Evolutionary conservation across 2,888 invertebrate genomes (phyloP).

Genomic region (Megaustenia siamemsis): DNA sequence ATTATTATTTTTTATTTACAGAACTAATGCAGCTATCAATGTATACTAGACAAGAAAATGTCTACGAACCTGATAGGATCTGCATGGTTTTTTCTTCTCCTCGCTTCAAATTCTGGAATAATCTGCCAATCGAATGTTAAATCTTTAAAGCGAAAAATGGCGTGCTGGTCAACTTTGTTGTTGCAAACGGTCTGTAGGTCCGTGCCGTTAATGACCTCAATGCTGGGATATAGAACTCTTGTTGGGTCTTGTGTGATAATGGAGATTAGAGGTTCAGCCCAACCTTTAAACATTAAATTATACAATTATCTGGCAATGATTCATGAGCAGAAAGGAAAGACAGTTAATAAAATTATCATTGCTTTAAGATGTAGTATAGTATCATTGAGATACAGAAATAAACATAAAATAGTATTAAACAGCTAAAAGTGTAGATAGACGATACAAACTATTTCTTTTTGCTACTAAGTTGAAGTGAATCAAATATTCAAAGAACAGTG

Average conservation of each 20-base stretch:
- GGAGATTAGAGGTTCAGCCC: constrained; percentile 56
- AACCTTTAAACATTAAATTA: constrained; percentile 35
- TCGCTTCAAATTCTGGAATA: constrained; percentile 29
- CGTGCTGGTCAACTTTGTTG: constrained; percentile 46
- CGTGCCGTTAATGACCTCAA: constrained; percentile 52
- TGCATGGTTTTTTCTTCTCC: constrained; percentile 38
- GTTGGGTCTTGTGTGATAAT: constrained; percentile 49
- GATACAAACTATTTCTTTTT: too few relatives aligned
- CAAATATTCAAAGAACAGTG: too few relatives aligned
- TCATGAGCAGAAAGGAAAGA: neutral
- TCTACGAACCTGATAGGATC: constrained; percentile 57
- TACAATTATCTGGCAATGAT: neutral
- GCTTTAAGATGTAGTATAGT: too few relatives aligned
- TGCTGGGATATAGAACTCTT: constrained; percentile 55
- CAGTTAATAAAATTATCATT: too few relatives aligned
- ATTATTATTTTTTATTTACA: too few relatives aligned
- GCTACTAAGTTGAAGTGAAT: too few relatives aligned
- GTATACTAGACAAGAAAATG: too few relatives aligned
- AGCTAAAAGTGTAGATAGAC: too few relatives aligned
- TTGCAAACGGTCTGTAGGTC: constrained; percentile 24
- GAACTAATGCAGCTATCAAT: too few relatives aligned
- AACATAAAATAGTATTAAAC: too few relatives aligned
- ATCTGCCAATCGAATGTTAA: constrained; percentile 52
- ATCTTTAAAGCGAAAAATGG: constrained; percentile 43
- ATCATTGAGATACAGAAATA: too few relatives aligned